Evolutionary conservation across 1,140 invertebrate genomes (phyloP).

Genomic region (Trichoplusia ni): DNA sequence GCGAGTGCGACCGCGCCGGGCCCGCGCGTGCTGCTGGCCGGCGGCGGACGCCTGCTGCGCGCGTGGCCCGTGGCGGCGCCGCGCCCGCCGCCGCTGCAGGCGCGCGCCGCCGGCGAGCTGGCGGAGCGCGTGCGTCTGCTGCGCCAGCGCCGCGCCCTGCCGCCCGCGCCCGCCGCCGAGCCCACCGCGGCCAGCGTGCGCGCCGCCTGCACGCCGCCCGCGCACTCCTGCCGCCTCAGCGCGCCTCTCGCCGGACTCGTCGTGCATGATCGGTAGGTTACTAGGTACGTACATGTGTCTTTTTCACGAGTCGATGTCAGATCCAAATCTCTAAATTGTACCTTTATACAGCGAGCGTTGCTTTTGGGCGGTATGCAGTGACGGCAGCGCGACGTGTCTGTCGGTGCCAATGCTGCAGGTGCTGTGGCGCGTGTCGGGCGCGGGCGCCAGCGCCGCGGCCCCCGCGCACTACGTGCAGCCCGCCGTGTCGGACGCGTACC

Average conservation of each 20-base stretch:
- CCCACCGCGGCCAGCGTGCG: background rate
- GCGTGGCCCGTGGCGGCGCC: background rate
- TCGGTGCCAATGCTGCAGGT: conserved; percentile 40
- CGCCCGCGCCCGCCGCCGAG: background rate
- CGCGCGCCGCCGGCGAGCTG: background rate
- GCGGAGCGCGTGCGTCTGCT: background rate
- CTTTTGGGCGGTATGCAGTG: background rate
- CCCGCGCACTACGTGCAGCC: conserved; percentile 30
- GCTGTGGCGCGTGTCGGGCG: conserved; percentile 19
- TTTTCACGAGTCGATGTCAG: background rate
- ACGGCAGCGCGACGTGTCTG: background rate
- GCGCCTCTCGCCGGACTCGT: too few species aligned
- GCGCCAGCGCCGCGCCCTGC: background rate
- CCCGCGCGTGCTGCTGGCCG: background rate
- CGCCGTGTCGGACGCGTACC: conserved; percentile 14
- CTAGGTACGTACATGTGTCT: background rate
- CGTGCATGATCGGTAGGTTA: background rate
- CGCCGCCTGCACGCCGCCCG: background rate
- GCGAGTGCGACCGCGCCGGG: too few species aligned
- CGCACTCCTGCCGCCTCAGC: background rate
- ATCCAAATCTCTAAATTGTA: too few species aligned
- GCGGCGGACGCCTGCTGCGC: background rate
- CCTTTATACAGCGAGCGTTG: background rate
- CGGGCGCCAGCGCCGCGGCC: conserved; percentile 19
- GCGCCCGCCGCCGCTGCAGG: background rate